These are phyloP conservation scores for Odontothrips loti DNA, from an alignment of 2,888 invertebrate genomes.

Conservation along the genomic window DNA sequence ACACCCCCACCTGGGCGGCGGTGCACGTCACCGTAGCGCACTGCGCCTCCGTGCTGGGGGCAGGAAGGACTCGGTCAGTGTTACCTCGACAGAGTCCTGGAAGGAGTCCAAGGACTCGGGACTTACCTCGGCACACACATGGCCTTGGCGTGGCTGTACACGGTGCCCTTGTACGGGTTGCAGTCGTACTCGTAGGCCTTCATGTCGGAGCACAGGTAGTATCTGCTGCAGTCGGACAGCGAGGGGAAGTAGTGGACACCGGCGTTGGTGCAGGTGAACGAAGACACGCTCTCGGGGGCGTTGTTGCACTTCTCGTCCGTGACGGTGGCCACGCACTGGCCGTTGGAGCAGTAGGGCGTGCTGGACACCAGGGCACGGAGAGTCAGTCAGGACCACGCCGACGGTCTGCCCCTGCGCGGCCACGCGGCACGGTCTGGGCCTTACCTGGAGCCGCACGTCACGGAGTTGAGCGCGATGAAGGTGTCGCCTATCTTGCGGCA, in stretches of 20 bases:
- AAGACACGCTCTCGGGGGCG: not conserved
- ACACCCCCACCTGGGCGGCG: not conserved
- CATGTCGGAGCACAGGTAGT: not conserved
- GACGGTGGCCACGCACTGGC: not conserved
- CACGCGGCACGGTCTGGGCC: too few relatives aligned
- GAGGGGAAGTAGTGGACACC: not conserved
- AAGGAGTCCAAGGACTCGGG: not conserved
- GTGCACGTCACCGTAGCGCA: not conserved
- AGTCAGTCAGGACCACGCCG: not conserved
- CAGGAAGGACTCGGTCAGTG: not conserved
- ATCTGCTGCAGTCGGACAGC: not conserved
- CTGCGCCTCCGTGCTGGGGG: not conserved
- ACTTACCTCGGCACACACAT: not conserved
- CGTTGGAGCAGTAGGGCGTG: conserved; percentile 7
- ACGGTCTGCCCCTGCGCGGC: too few relatives aligned
- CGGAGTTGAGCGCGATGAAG: too few relatives aligned
- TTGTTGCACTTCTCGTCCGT: too few relatives aligned
- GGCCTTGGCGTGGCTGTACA: not conserved
- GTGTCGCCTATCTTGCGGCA: too few relatives aligned
- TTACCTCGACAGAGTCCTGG: too few relatives aligned
- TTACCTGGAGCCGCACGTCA: too few relatives aligned
- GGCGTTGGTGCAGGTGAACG: not conserved
- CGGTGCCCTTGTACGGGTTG: not conserved
- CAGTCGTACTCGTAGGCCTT: conserved; percentile 9
- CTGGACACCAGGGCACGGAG: not conserved